Base-by-base conservation (phyloP, 1,140 invertebrate species). In the Aphidius gifuensis region DNA sequence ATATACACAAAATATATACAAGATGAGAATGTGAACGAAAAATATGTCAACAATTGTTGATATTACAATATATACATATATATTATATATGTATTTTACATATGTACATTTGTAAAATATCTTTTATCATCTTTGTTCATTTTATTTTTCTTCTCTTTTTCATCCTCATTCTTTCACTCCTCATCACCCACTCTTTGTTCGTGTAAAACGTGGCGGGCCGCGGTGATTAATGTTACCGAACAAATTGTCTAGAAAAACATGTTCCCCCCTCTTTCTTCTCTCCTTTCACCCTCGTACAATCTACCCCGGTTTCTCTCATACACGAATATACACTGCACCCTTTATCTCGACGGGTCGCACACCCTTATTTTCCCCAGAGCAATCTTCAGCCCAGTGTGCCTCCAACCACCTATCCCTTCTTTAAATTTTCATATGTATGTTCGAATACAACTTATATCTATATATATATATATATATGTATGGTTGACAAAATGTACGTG, bases 231-330 rank as follows among this genome's bases (percentile, higher is more conserved):
- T 83, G 81, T 82, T 80, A 75, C 78, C 75, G 78, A 83, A 81
- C 82, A 82, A 83, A 83, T 83, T 83, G 81, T 82, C 80, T 82
- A 82, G 81, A 83, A 82, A 83, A 83, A 83, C 80, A 82, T 81
- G 80, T 80, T 77, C 64, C 70, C 55, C 64, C 64, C 70, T 68
- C 67, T 62, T 61, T 71, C 57, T 68, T 67, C 69, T 66, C 69
- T 68, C 62, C 67, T 69, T 40, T 55, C 39, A 55, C 38, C 32
- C 50, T 38, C 1, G 9, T 32, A 55, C 43, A 44, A 44, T 32
- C 23, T 32, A 32, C 23, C 23, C 23, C 1, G 23, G 23, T 32
- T 69, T 45, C 56, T 45, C 56, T 42, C 21, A 43, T 11, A 39
- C 50, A 51, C 59, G 45, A 49, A 46, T 47, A 48, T 39, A 53